Evolutionary conservation across 2,888 invertebrate species (phyloP).

Genomic region (Eugnorisma glareosa): DNA sequence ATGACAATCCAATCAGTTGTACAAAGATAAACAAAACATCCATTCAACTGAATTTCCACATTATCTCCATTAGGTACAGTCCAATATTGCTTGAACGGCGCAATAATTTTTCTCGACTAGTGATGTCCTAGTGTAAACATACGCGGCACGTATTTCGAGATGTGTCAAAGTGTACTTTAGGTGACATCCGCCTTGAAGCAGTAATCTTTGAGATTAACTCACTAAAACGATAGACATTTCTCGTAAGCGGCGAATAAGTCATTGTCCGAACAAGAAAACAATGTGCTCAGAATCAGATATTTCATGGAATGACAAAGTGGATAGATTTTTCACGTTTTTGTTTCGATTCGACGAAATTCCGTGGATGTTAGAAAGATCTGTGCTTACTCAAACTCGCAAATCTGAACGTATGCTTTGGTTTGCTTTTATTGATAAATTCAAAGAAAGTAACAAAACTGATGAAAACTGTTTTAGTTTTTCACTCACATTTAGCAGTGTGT

Average conservation of each 20-base stretch:
- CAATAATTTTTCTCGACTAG: constrained; percentile 69
- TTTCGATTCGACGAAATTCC: background rate
- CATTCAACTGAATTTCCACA: constrained; percentile 27
- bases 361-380: background rate
- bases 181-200: constrained; percentile 81
- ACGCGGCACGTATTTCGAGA: constrained; percentile 79
- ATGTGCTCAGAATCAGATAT: constrained; percentile 66
- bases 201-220: constrained; percentile 84
- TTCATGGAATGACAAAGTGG: constrained; percentile 63
- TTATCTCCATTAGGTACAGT: constrained; percentile 1
- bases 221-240: constrained; percentile 77
- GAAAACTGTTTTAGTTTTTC: background rate
- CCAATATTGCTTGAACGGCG: constrained; percentile 34
- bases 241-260: constrained; percentile 77
- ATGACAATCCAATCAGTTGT: constrained; percentile 70
- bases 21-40: constrained; percentile 50
- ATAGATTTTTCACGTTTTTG: constrained; percentile 38
- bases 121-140: constrained; percentile 82
- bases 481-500: background rate
- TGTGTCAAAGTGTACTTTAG: constrained; percentile 83
- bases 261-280: constrained; percentile 77
- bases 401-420: background rate
- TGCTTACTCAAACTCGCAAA: background rate
- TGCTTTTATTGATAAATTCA: background rate
- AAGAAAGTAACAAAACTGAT: background rate